These are phyloP conservation scores for Medauroidea extradentata DNA, from an alignment of 1,140 invertebrate genomes.

Conservation along the genomic window DNA sequence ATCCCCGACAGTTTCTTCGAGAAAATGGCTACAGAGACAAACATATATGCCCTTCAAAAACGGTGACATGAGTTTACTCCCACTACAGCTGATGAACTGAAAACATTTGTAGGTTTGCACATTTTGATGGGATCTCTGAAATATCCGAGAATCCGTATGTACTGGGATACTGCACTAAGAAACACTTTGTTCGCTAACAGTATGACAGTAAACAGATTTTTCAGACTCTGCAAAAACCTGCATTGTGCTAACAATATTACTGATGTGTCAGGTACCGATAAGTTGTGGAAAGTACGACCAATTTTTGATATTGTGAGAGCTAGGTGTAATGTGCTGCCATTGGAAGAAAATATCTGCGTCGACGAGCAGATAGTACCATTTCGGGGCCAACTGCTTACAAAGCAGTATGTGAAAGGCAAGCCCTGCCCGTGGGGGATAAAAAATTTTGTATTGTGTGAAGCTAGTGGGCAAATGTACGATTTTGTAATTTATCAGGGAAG, in stretches of 20 bases:
- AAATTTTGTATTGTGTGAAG: slow-evolving; percentile 15
- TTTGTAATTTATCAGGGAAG: slow-evolving; percentile 14
- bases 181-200: slow-evolving; percentile 6
- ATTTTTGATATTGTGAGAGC: not conserved
- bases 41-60: slow-evolving; percentile 9
- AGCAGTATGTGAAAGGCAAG: slow-evolving; percentile 17
- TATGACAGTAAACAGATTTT: slow-evolving; percentile 13
- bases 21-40: slow-evolving; percentile 3
- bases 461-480: slow-evolving; percentile 1
- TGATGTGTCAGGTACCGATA: not conserved
- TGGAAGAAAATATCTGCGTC: slow-evolving; percentile 16
- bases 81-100: slow-evolving; percentile 16
- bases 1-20: slow-evolving; percentile 10
- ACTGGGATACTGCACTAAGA: slow-evolving; percentile 9
- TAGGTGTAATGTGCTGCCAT: slow-evolving; percentile 17
- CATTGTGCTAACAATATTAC: slow-evolving; percentile 15
- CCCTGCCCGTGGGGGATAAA: slow-evolving; percentile 16
- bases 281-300: slow-evolving; percentile 24
- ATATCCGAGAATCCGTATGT: slow-evolving; percentile 18
- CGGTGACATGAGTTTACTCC: not conserved
- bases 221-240: slow-evolving; percentile 10
- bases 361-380: slow-evolving; percentile 29
- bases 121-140: slow-evolving; percentile 18
- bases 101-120: slow-evolving; percentile 19
- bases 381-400: slow-evolving; percentile 12